A percentile compares a stretch with the other conserved stretches of the same genome.
Evolutionary conservation across 2,797 vertebrate species (phyloP).

Genomic region (Spizella passerina): DNA sequence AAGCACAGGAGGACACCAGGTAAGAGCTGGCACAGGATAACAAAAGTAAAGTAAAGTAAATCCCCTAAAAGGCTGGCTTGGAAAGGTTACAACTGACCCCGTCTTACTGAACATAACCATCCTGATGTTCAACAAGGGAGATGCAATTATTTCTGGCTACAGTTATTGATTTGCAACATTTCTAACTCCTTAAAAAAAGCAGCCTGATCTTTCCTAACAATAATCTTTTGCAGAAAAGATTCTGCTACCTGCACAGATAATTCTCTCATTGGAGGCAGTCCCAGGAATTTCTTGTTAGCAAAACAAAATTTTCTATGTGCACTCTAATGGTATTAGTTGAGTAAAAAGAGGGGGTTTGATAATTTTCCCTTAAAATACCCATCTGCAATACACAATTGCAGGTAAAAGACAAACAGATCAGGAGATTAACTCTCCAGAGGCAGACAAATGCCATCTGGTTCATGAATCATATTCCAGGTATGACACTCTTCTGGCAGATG

Average conservation of each 20-base stretch:
- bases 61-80: not conserved
- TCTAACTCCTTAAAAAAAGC: not conserved
- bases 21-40: not conserved
- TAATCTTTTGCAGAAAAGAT: not conserved
- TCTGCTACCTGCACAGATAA: not conserved
- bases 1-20: not conserved
- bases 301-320: not conserved
- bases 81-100: not conserved
- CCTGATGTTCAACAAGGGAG: accelerated
- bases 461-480: not conserved
- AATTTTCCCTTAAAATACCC: not conserved
- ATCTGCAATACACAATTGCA: not conserved
- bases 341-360: not conserved
- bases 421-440: not conserved
- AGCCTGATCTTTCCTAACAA: not conserved
- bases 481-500: not conserved
- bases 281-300: not conserved
- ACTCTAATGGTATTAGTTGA: not conserved
- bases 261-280: not conserved
- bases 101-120: not conserved
- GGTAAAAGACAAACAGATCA: not conserved
- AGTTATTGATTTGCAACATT: accelerated
- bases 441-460: not conserved
- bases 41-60: not conserved
- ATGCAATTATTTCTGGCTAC: not conserved